Conservation (phyloP, 2,113 vertebrate genomes). For the Charina bottae region DNA sequence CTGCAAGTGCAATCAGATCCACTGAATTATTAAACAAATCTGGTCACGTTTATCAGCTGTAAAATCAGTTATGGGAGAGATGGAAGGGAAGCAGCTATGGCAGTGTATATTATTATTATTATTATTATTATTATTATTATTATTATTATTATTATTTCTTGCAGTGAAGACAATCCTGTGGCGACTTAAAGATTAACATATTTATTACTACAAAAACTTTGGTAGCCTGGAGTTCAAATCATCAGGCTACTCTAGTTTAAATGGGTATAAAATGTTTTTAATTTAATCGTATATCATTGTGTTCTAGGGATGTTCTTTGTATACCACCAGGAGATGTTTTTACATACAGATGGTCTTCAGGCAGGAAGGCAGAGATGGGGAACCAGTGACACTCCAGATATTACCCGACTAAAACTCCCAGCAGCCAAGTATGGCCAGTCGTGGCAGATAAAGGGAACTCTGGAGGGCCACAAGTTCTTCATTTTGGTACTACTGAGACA, state of each 20-base stretch:
- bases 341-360: background rate
- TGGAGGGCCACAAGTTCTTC: background rate
- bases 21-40: background rate
- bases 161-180: background rate
- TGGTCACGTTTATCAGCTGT: background rate
- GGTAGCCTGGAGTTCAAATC: background rate
- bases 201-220: background rate
- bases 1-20: background rate
- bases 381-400: background rate
- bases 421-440: background rate
- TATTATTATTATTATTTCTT: too few species aligned
- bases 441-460: background rate
- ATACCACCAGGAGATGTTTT: background rate
- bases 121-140: too few species aligned
- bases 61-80: background rate
- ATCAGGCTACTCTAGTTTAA: background rate
- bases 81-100: background rate
- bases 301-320: background rate
- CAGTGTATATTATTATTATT: background rate
- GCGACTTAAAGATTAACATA: background rate
- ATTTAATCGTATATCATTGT: background rate
- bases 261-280: background rate
- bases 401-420: background rate
- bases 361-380: background rate
- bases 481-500: background rate